Conservation (phyloP, 2,113 vertebrate genomes). For the Cyphomyrus discorhynchus region DNA sequence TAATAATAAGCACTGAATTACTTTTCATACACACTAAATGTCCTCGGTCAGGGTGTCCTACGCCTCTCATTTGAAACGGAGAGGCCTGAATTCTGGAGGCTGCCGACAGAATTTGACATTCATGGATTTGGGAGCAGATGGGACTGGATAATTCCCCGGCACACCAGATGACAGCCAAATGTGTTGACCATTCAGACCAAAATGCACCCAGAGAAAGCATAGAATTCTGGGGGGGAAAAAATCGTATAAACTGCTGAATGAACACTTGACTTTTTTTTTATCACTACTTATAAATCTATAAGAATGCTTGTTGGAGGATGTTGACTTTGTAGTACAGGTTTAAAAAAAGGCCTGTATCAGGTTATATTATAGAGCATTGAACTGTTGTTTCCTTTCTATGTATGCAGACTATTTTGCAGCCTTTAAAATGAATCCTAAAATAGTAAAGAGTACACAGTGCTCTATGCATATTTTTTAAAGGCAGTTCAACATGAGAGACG, state of each 20-base stretch:
- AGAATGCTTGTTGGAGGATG: not conserved
- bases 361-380: not conserved
- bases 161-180: conserved; percentile 52
- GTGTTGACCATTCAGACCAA: conserved; percentile 36
- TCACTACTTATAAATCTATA: not conserved
- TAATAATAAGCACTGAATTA: not conserved
- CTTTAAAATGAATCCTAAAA: not conserved
- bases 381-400: not conserved
- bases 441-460: not conserved
- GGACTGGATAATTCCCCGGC: conserved; percentile 43
- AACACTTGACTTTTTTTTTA: not conserved
- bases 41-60: not conserved
- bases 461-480: not conserved
- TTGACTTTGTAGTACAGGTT: not conserved
- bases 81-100: not conserved
- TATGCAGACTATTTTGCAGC: not conserved
- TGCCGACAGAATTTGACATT: conserved; percentile 21
- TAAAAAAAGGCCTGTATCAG: not conserved
- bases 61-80: not conserved
- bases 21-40: not conserved
- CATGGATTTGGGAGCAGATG: conserved; percentile 51
- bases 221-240: not conserved
- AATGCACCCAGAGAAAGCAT: conserved; percentile 14
- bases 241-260: not conserved
- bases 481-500: not conserved